These are phyloP conservation scores for Cochlearius cochlearius DNA, from an alignment of 2,113 vertebrate genomes.

Conservation along the genomic window DNA sequence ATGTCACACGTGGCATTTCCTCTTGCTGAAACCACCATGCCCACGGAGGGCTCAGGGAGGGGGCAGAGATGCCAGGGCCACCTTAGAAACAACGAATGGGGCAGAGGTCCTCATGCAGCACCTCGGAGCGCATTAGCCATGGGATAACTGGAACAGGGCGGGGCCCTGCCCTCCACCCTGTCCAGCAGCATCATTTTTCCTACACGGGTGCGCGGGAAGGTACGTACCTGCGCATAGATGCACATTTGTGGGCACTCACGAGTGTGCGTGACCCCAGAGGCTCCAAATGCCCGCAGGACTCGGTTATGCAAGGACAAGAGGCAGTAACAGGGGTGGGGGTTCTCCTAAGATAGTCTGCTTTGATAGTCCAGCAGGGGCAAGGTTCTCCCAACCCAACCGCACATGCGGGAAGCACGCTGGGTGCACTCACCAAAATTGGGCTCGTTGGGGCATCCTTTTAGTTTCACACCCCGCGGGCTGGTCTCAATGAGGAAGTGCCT, in stretches of 20 bases:
- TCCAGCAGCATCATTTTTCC: neutral
- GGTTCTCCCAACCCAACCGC: neutral
- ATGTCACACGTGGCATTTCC: neutral
- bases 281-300: neutral
- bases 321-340: neutral
- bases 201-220: neutral
- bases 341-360: neutral
- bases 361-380: neutral
- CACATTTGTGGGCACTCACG: neutral
- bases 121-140: neutral
- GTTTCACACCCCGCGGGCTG: slow-evolving; percentile 93
- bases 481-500: slow-evolving; percentile 98
- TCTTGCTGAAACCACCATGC: neutral
- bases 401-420: fast-evolving
- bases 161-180: neutral
- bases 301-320: neutral
- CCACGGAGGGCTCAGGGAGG: neutral
- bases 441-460: slow-evolving; percentile 97
- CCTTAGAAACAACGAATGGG: neutral
- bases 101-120: neutral
- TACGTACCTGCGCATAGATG: neutral
- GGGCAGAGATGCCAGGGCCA: neutral
- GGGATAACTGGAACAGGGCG: neutral
- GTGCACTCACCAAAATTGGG: slow-evolving; percentile 88
- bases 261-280: neutral